Conservation (phyloP, 2,113 vertebrate genomes). For the Leptodactylus fuscus region DNA sequence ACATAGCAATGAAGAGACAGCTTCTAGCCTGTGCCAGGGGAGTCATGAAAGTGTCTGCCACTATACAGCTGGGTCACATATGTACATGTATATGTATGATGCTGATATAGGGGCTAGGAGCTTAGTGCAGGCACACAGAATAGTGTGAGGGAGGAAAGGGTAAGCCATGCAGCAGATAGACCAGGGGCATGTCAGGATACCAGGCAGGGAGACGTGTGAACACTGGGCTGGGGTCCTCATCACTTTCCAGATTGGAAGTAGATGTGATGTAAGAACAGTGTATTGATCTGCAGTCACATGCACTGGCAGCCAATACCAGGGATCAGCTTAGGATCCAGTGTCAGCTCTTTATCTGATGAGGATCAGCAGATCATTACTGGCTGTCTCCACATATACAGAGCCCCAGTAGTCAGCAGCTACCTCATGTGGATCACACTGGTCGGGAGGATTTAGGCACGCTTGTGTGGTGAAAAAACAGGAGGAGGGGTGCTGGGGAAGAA, state of each 20-base stretch:
- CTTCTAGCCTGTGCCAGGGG: neutral
- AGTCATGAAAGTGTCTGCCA: neutral
- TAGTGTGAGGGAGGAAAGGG: neutral
- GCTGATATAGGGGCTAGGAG: neutral
- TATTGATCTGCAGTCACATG: neutral
- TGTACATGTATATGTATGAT: too few relatives aligned
- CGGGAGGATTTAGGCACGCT: slow-evolving; percentile 46
- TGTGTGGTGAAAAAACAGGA: slow-evolving; percentile 47
- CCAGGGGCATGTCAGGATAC: slow-evolving; percentile 16
- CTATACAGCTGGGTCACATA: neutral
- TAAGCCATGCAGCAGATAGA: neutral
- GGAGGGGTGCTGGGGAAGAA: slow-evolving; percentile 44
- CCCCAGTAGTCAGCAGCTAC: slow-evolving; percentile 17
- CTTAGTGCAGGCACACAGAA: neutral
- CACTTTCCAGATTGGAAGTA: neutral
- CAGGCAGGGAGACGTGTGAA: neutral
- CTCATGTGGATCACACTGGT: slow-evolving; percentile 3
- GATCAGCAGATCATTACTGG: slow-evolving; percentile 10
- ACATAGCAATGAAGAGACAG: neutral
- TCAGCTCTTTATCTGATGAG: slow-evolving; percentile 41
- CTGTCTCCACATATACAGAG: slow-evolving; percentile 14
- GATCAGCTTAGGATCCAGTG: slow-evolving; percentile 34
- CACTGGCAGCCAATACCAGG: neutral
- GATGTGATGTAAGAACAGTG: neutral
- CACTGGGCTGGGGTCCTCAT: neutral